Evolutionary conservation across 1,140 invertebrate species (phyloP).

Genomic region (Arion vulgaris): DNA sequence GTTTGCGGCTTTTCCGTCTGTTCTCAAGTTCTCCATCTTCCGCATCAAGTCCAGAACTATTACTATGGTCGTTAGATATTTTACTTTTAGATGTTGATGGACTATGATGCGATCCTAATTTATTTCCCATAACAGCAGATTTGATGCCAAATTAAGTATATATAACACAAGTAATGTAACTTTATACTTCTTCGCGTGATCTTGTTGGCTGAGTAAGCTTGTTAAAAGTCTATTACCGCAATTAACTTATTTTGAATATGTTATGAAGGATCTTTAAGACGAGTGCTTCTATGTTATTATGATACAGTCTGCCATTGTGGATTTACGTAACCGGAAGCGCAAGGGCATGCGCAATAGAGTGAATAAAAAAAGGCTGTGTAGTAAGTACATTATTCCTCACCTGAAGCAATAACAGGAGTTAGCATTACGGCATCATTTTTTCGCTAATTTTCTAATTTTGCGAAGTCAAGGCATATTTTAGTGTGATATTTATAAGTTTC

Average conservation of each 20-base stretch:
- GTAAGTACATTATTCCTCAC: constrained; percentile 16
- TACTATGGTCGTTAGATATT: neutral
- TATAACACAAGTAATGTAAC: neutral
- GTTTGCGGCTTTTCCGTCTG: neutral
- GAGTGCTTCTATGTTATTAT: neutral
- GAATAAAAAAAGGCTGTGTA: constrained; percentile 7
- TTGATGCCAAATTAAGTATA: neutral
- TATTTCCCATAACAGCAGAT: neutral
- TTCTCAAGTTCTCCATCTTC: constrained; percentile 12
- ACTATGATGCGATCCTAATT: neutral
- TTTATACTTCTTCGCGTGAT: neutral
- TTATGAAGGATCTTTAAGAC: neutral
- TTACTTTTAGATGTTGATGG: neutral
- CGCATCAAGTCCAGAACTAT: neutral
- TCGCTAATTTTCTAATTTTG: too few relatives aligned
- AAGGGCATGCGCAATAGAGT: constrained; percentile 14
- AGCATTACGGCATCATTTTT: too few relatives aligned
- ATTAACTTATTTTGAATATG: neutral
- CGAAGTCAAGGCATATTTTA: too few relatives aligned
- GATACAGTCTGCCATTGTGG: constrained; percentile 10
- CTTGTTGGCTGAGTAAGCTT: neutral
- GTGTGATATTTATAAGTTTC: too few relatives aligned
- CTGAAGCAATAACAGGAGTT: neutral
- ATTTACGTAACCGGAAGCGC: constrained; percentile 31
- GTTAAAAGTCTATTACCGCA: neutral